Evolutionary conservation across 2,888 invertebrate genomes (phyloP), one percentile per base, ranked within the genome.

Genomic region (Trimorus sp.): DNA sequence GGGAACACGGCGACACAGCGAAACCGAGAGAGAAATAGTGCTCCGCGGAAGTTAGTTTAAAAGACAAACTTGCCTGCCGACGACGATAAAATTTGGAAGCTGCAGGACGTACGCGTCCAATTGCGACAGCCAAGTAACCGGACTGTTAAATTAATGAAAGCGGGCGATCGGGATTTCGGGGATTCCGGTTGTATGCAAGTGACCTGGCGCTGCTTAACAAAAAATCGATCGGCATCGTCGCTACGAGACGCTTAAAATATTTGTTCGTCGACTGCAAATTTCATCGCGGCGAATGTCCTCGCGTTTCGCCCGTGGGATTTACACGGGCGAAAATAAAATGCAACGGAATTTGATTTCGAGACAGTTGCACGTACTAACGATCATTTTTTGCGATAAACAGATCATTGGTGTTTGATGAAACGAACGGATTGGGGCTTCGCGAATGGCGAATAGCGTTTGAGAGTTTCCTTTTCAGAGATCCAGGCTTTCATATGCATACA

Each of bases 131-230:
- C 70, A 51, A 78, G 70, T 70, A 75, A 70, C 74, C 78, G 69
- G 70, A 74, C 78, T 74, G 82, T 78, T 78, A 82, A 82, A 82
- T 82, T 82, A 82, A 82, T 78, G 82, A 78, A 82, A 45, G 48
- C 65, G 53, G 3, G 51, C n/a, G 74, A 78, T 77, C 68, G 26
- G 4, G 26, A 59, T 62, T 77, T 77, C 12, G 14, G 14, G 53
- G 65, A 62, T 62, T 63, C n/a, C 48, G 7, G 15, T 38, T 48
- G 62, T 62, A 37, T 60, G 54, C 68, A 68, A 40, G 26, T 54
- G 45, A 45, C 59, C 42, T 66, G 40, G 51, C 48, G 37, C 38
- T 51, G 58, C 49, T 63, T 11, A 56, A 49, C 49, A 51, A 38
- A 66, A 75, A 74, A 15, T 48, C 65, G 56, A 56, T 63, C 15